phyloP scores from a whole-genome alignment of 2,888 invertebrate species.

The Sinodicranocentrus sp. region DNA sequence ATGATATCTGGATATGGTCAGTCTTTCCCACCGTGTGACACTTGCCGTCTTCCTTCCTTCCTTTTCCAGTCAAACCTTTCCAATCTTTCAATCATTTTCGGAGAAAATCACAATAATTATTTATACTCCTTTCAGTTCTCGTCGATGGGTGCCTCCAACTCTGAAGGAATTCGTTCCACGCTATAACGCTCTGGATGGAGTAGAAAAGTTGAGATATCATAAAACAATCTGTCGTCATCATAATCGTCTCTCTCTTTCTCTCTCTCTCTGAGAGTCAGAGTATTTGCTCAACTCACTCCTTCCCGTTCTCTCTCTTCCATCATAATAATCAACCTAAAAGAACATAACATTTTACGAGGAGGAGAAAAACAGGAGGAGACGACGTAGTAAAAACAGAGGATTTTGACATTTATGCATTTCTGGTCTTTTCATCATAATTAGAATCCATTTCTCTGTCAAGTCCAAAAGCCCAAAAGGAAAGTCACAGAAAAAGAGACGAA shows the following conservation, averaged over 20 bases:
- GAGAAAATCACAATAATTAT: background rate
- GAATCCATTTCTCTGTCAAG: slow-evolving; percentile 60
- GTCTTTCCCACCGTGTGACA: background rate
- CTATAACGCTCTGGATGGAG: background rate
- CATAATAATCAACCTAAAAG: slow-evolving; percentile 9
- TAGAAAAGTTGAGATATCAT: slow-evolving; percentile 7
- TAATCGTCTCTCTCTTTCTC: background rate
- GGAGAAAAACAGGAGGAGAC: too few species aligned
- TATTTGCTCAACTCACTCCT: slow-evolving; percentile 1
- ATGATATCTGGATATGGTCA: background rate
- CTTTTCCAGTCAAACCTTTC: slow-evolving; percentile 5
- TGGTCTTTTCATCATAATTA: slow-evolving; percentile 69
- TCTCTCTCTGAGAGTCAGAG: background rate
- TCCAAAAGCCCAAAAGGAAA: slow-evolving; percentile 26
- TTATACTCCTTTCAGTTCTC: too few species aligned
- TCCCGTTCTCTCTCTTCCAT: background rate
- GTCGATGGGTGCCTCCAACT: too few species aligned
- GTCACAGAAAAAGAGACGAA: background rate
- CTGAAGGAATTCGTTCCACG: too few species aligned
- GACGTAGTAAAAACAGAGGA: slow-evolving; percentile 54
- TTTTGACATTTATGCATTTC: slow-evolving; percentile 67
- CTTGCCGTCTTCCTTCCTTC: slow-evolving; percentile 7
- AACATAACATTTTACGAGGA: slow-evolving; percentile 60
- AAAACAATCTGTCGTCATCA: slow-evolving; percentile 17
- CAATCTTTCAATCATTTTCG: slow-evolving; percentile 18